Percentiles rank a stretch among this genome's conserved stretches.
phyloP scores from a whole-genome alignment of 2,113 vertebrate genomes.

The Cisticola juncidis region DNA sequence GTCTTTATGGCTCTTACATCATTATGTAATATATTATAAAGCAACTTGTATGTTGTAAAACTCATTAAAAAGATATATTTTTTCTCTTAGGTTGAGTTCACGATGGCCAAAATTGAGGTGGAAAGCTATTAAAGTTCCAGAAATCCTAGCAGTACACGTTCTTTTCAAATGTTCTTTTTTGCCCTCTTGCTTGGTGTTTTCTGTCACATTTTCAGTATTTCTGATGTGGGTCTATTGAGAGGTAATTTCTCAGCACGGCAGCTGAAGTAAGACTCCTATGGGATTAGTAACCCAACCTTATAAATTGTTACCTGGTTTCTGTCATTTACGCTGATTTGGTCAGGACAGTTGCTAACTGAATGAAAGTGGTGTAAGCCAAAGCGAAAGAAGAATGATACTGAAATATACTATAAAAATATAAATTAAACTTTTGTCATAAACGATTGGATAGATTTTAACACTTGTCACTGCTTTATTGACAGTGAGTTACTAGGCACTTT shows the following conservation, averaged over 20 bases:
- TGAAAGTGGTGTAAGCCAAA: neutral
- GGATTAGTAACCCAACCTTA: constrained; percentile 40
- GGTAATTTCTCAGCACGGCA: constrained; percentile 8
- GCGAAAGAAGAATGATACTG: neutral
- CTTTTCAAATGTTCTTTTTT: constrained; percentile 66
- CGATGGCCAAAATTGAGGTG: constrained; percentile 74
- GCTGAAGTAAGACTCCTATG: neutral
- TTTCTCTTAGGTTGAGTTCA: constrained; percentile 74
- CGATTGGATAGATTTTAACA: neutral
- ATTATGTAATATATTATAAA: constrained; percentile 82
- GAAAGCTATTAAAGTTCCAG: constrained; percentile 80
- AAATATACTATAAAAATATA: constrained; percentile 9
- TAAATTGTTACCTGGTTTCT: constrained; percentile 37
- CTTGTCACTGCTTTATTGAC: neutral
- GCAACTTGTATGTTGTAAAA: constrained; percentile 76
- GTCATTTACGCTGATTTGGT: constrained; percentile 48
- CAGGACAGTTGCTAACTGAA: constrained; percentile 1
- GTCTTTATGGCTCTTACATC: constrained; percentile 73
- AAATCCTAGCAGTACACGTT: constrained; percentile 69
- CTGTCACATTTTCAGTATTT: constrained; percentile 66
- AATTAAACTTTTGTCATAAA: neutral
- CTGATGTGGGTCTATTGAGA: constrained; percentile 50
- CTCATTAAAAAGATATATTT: constrained; percentile 77
- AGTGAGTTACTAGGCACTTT: neutral
- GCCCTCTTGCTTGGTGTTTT: constrained; percentile 46